Evolutionary conservation across 2,888 invertebrate genomes (phyloP), one percentile per base, ranked within the genome.

Genomic region (Drosophila helvetica): DNA sequence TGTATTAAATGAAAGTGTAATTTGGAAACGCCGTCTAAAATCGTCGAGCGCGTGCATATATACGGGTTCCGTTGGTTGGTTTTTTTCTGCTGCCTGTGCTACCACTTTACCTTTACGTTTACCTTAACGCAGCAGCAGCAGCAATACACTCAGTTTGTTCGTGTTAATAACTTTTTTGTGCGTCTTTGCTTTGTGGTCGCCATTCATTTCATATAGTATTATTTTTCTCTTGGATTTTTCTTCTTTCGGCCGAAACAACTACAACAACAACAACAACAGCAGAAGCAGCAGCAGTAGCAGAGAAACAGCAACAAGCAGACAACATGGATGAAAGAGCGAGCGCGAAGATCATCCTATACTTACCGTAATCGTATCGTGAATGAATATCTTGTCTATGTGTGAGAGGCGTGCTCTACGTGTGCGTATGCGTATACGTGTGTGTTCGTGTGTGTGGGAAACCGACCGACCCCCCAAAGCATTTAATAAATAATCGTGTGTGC

Each of bases 61-160:
- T 83, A 83, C 87, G 83, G 83, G 83, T 83, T 83, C 83, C 83
- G 84, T 82, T 82, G 75, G 80, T 86, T 82, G 73, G 80, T 79
- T 78, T 81, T 82, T 77, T 77, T 68, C 75, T 82, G 73, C 75
- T 75, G 74, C 80, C 77, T 55, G 67, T 77, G 38, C 77, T 77
- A 80, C 83, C 71, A 74, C 80, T 78, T 72, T 79, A 79, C 86
- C 80, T 81, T 86, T 68, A 47, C 65, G 65, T 54, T 66, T 51
- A 42, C 55, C 53, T 38, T 38, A 38, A 38, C 38, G 48, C 38
- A 60, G 55, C 47, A 59, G 47, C 38, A 58, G 48, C 50, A 71
- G 27, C 38, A 62, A 47, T 46, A 52, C 50, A 65, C 59, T 43
- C 45, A 69, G 79, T 78, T 59, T 63, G 60, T 77, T 74, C 52